Percentiles rank a stretch among this genome's conserved stretches.
Evolutionary conservation across 2,113 vertebrate genomes (phyloP).

Genomic region (Hippocampus comes): DNA sequence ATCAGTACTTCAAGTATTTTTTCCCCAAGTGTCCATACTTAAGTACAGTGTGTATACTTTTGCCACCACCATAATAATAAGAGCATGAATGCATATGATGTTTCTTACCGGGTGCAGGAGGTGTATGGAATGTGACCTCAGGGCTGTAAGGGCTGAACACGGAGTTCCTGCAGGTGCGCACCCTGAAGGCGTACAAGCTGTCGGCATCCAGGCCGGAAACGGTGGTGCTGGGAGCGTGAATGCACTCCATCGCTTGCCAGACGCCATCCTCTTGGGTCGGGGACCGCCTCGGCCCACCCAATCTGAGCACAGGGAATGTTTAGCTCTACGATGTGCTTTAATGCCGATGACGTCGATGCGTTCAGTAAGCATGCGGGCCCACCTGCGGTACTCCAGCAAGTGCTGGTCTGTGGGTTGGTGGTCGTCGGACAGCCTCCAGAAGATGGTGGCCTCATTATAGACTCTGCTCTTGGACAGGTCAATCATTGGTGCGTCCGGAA

Average conservation of each 20-base stretch:
- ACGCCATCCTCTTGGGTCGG: conserved; percentile 58
- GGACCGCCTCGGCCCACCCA: conserved; percentile 34
- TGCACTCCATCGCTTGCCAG: conserved; percentile 76
- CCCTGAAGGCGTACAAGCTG: conserved; percentile 83
- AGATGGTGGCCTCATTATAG: conserved; percentile 85
- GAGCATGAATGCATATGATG: background rate
- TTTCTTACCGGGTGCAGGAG: conserved; percentile 86
- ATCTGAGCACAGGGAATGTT: conserved; percentile 27
- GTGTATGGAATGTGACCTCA: conserved; percentile 82
- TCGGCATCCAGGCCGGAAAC: conserved; percentile 78
- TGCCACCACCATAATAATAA: background rate
- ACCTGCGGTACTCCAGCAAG: conserved; percentile 85
- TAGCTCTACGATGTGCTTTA: background rate
- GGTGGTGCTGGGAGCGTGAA: conserved; percentile 75
- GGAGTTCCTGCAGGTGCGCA: conserved; percentile 81
- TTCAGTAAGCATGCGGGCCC: conserved; percentile 5
- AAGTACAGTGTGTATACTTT: background rate
- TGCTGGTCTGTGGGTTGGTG: conserved; percentile 80
- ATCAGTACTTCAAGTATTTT: too few relatives aligned
- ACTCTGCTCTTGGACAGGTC: conserved; percentile 81
- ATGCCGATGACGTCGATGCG: background rate
- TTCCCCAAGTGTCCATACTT: background rate
- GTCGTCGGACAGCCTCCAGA: conserved; percentile 83
- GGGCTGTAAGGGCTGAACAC: conserved; percentile 83
- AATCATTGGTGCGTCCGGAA: conserved; percentile 86